Base-by-base conservation (phyloP, 2,888 invertebrate genomes). In the Drosophila sordidula region DNA sequence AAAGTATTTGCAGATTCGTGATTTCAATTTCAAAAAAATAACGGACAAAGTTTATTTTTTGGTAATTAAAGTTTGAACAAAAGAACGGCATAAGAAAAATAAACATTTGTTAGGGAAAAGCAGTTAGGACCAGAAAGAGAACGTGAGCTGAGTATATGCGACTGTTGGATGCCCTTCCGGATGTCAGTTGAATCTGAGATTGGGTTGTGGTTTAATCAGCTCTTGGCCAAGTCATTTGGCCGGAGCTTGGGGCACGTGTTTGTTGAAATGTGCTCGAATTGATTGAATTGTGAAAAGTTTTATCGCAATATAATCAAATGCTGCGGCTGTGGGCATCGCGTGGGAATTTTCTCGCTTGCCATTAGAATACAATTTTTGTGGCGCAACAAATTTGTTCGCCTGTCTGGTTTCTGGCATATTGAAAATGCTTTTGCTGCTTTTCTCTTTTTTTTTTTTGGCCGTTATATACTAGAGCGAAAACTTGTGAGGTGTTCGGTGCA, bases 261-360 rank as follows among this genome's bases (percentile, higher is more conserved):
- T 58, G 14, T 22, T 9, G 26, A 46, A 39, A 36, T 25, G 11
- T 36, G 39, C 38, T 41, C 32, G 3, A 80, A 86, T 89, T 87
- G 86, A 86, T 84, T 80, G 85, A 85, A 80, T 89, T 78, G 89
- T 77, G 78, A 77, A 86, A 89, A 87, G 70, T 84, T 86, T 78
- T 75, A 84, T 79, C 59, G 85, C 75, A 73, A 73, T 64, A 77
- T 81, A 84, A 87, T 84, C 78, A 78, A 86, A 79, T 70, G 74
- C 85, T 71, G 79, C 50, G 89, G 89, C 58, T 74, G 67, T 56
- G 47, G 68, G 42, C 76, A 73, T 74, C 64, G 86, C 86, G 72
- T 85, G 80, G 58, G 69, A 69, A 50, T 45, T 67, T 58, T 62
- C 14, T 52, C 39, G 46, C 12, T 39, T 22, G 47, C 78, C 63